Percentiles rank a stretch among this genome's conserved stretches.
phyloP scores from a whole-genome alignment of 2,888 invertebrate genomes.

The Zygaena filipendulae region DNA sequence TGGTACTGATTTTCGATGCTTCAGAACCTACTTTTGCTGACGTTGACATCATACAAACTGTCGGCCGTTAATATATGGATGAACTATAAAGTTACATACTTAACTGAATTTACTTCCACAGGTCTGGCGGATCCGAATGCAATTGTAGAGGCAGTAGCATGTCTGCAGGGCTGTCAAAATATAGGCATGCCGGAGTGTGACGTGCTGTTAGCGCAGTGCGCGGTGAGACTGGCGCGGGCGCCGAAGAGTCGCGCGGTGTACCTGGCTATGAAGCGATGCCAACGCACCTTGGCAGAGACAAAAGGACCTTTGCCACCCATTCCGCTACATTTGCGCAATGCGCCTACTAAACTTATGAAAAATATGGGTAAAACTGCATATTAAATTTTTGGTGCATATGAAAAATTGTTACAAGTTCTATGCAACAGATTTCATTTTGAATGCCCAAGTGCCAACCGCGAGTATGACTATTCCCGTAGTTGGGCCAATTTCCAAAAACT shows the following conservation, averaged over 20 bases:
- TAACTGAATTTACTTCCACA: too few species aligned
- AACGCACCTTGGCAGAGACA: slow-evolving; percentile 65
- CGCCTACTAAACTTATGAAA: slow-evolving; percentile 82
- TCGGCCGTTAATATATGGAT: too few species aligned
- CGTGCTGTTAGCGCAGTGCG: slow-evolving; percentile 80
- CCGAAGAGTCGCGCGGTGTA: slow-evolving; percentile 77
- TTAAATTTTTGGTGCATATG: too few species aligned
- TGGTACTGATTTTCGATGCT: too few species aligned
- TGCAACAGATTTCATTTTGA: too few species aligned
- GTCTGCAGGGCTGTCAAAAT: slow-evolving; percentile 82
- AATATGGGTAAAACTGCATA: slow-evolving; percentile 77
- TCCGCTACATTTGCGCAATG: slow-evolving; percentile 82
- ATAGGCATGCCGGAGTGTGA: slow-evolving; percentile 87
- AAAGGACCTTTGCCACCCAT: slow-evolving; percentile 79
- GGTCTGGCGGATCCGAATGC: slow-evolving; percentile 76
- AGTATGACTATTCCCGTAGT: too few species aligned
- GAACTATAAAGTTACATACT: too few species aligned
- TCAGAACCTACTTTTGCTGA: too few species aligned
- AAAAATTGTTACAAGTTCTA: too few species aligned
- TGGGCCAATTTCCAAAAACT: too few species aligned
- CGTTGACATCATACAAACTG: too few species aligned
- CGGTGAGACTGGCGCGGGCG: slow-evolving; percentile 80
- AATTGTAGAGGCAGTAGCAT: slow-evolving; percentile 74
- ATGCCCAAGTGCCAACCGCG: too few species aligned
- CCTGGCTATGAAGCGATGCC: slow-evolving; percentile 70